phyloP scores from a whole-genome alignment of 1,140 invertebrate species.

The Cephus cinctus region DNA sequence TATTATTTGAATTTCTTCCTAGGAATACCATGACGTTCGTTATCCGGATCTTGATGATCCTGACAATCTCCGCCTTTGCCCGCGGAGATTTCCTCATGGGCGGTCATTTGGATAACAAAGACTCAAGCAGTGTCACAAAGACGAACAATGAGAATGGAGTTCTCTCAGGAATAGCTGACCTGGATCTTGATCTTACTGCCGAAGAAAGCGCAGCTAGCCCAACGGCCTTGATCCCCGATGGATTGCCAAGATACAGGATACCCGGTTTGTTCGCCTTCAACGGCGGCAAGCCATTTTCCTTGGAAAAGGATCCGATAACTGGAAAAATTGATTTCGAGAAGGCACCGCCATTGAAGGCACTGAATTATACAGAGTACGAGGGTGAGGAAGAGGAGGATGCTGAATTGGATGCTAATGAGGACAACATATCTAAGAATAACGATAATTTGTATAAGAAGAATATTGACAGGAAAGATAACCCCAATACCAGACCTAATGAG shows the following conservation, averaged over 20 bases:
- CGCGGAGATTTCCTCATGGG: constrained; percentile 32
- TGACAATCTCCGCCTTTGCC: not conserved
- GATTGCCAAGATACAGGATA: constrained; percentile 31
- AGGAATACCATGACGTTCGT: constrained; percentile 2
- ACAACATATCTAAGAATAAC: constrained; percentile 11
- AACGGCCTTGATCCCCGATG: constrained; percentile 9
- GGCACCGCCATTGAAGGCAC: constrained; percentile 44
- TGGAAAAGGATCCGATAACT: constrained; percentile 68
- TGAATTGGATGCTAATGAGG: constrained; percentile 8
- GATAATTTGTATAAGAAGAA: constrained; percentile 4
- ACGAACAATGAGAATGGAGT: constrained; percentile 23
- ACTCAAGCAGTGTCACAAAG: constrained; percentile 18
- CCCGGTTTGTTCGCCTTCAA: constrained; percentile 59
- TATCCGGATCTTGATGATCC: constrained; percentile 2
- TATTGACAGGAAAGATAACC: constrained; percentile 2
- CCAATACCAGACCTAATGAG: constrained; percentile 53
- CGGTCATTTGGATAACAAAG: constrained; percentile 35
- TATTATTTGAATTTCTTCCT: no score
- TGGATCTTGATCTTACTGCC: constrained; percentile 39
- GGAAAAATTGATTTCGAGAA: constrained; percentile 63
- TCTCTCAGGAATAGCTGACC: constrained; percentile 29
- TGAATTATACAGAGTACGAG: constrained; percentile 54
- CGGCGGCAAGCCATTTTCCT: constrained; percentile 68
- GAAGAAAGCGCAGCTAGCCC: constrained; percentile 35
- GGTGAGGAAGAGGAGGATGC: constrained; percentile 32